Conservation (phyloP, 2,113 vertebrate genomes). For the Gnathonemus echidnorhynchus region DNA sequence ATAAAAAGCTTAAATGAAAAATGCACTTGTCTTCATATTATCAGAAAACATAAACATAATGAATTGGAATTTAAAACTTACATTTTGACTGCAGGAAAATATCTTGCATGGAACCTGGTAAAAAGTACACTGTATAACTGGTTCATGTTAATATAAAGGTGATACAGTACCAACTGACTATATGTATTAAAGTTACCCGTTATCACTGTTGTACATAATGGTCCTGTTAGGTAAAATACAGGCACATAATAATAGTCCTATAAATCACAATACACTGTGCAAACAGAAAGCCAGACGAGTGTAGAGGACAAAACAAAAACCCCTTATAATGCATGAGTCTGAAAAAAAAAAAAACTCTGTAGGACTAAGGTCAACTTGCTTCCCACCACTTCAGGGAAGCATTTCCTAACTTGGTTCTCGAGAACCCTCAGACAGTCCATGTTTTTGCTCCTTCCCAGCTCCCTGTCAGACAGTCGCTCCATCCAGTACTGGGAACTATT, state of each 20-base stretch:
- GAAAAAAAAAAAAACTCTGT: neutral
- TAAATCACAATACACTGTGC: neutral
- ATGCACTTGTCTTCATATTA: conserved; percentile 51
- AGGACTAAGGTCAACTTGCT: neutral
- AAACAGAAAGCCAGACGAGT: neutral
- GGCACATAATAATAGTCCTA: neutral
- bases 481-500: neutral
- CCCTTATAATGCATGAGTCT: neutral
- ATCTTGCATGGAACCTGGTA: neutral
- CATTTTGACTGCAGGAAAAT: neutral
- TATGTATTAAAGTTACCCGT: neutral
- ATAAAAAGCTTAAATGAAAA: conserved; percentile 63
- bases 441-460: neutral
- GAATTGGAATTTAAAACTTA: neutral
- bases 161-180: neutral
- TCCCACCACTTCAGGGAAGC: neutral
- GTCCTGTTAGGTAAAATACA: neutral
- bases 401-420: neutral
- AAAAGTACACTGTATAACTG: neutral
- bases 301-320: neutral
- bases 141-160: neutral
- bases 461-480: neutral
- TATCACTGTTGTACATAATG: neutral
- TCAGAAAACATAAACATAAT: neutral
- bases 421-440: neutral